Base-by-base conservation (phyloP, 2,797 vertebrate species). In the Enteromius viviparus region DNA sequence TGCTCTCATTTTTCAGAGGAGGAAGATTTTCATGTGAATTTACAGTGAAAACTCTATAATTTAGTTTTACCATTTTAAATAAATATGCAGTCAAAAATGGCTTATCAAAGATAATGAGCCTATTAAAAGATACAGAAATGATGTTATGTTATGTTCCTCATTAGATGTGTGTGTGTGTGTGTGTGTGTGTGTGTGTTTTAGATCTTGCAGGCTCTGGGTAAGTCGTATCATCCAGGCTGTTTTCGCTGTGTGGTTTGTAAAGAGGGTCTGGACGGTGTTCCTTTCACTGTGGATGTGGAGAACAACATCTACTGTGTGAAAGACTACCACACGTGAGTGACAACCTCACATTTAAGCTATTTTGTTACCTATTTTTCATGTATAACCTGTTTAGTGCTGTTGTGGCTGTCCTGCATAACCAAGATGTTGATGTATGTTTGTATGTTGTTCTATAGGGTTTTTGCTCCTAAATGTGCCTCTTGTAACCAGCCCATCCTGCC, bases 301-400 rank as follows among this genome's bases (percentile, higher is more conserved):
- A 99, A 97, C 92, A 99, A 99, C 87, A 99, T 99, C 91, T 99
- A 99, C 94, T 99, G 98, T 75, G 98, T 99, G 88, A 96, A 98
- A 92, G 98, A 99, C 92, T 99, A 99, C 90, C 98, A 99, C 92
- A 97, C 96, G 98, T 99, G 94, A 98, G 97, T 64, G 82, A 49
- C 9, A 14, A 6, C 55, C 5, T 21, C 15, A 0, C 12, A 1
- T 3, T 53, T 4, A 60, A 40, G 42, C n/a, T 17, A 1, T 70
- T 75, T 53, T 58, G 0, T 49, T 72, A n/a, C 88, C 8, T 7
- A 37, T 34, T 15, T 29, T 62, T 15, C 12, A 62, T 62, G 26
- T 23, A 29, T 29, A 15, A 29, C 60, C 12, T 29, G 60, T 62
- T 32, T 62, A 62, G 14, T 7, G 26, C 12, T 58, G 21, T 55